Conservation (phyloP, 2,113 vertebrate genomes). For the Ceyx cyanopectus region DNA sequence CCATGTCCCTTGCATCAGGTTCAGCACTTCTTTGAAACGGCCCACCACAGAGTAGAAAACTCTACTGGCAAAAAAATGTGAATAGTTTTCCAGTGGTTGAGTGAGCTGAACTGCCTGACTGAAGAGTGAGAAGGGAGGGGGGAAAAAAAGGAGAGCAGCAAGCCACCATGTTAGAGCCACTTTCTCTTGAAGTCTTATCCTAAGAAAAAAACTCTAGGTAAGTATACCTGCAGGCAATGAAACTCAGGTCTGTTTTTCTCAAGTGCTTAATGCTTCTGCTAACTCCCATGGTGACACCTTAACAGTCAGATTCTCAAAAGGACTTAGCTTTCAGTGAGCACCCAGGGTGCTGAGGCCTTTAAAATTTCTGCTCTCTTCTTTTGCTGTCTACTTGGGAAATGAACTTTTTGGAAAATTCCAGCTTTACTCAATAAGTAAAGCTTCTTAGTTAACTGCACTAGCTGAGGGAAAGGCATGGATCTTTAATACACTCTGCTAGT, state of each 20-base stretch:
- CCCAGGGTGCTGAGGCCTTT: conserved; percentile 64
- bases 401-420: conserved; percentile 55
- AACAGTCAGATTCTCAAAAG: conserved; percentile 60
- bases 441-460: conserved; percentile 43
- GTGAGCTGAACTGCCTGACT: conserved; percentile 33
- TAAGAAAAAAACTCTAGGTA: conserved; percentile 60
- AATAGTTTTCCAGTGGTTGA: neutral
- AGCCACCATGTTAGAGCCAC: conserved; percentile 54
- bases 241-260: conserved; percentile 61
- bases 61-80: neutral
- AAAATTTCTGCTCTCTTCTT: conserved; percentile 41
- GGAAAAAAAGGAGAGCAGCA: neutral
- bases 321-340: conserved; percentile 59
- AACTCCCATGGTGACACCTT: conserved; percentile 57
- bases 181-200: conserved; percentile 69
- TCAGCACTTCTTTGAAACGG: neutral
- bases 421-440: conserved; percentile 46
- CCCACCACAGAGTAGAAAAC: neutral
- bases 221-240: conserved; percentile 66
- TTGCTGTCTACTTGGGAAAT: conserved; percentile 46
- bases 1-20: neutral
- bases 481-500: neutral
- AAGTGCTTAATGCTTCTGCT: conserved; percentile 46
- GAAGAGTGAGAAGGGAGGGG: conserved; percentile 31
- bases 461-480: conserved; percentile 4